These are phyloP conservation scores for Limnephilus lunatus DNA, from an alignment of 2,888 invertebrate genomes.

Conservation along the genomic window DNA sequence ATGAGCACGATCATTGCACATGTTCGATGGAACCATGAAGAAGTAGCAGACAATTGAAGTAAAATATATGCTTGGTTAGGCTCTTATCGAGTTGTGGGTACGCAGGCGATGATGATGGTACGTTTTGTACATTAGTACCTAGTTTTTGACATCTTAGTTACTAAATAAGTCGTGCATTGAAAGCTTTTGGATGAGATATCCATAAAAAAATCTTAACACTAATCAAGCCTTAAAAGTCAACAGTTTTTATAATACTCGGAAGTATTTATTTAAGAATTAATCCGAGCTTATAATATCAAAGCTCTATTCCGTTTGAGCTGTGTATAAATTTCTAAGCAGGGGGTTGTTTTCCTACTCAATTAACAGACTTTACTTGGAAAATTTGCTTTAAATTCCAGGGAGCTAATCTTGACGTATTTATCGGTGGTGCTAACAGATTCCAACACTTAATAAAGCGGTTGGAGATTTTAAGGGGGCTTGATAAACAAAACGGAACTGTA, in stretches of 20 bases:
- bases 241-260: neutral
- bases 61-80: too few species aligned
- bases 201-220: neutral
- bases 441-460: conserved; percentile 36
- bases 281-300: neutral
- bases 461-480: conserved; percentile 15
- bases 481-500: conserved; percentile 31
- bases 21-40: too few species aligned
- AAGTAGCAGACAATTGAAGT: too few species aligned
- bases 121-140: too few species aligned
- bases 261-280: neutral
- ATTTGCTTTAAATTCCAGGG: neutral
- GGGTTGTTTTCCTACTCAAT: neutral
- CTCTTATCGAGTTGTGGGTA: too few species aligned
- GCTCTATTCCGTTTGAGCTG: neutral
- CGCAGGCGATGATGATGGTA: too few species aligned
- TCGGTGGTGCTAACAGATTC: conserved; percentile 24
- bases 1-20: too few species aligned
- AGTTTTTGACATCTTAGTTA: too few species aligned
- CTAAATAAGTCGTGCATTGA: neutral
- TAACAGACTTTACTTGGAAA: neutral
- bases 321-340: neutral
- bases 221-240: neutral
- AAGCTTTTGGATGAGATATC: neutral
- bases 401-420: conserved; percentile 6